These are phyloP conservation scores for Parnassius apollo DNA, from an alignment of 2,888 invertebrate genomes.

Conservation along the genomic window DNA sequence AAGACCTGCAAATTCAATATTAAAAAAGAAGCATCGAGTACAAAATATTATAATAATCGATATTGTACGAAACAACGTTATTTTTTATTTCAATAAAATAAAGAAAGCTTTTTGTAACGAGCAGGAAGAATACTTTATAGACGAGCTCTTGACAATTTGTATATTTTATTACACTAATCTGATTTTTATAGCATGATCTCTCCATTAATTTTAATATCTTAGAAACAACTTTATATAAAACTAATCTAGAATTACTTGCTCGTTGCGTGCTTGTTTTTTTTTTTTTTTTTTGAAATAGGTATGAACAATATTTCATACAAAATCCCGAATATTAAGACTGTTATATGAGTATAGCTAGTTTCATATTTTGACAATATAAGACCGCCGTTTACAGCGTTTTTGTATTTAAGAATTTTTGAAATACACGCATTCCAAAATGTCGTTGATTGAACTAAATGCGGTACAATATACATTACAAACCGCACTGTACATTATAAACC, in stretches of 20 bases:
- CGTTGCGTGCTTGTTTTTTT: slow-evolving; percentile 15
- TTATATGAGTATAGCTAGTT: slow-evolving; percentile 5
- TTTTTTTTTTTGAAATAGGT: slow-evolving; percentile 10
- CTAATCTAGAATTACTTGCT: slow-evolving; percentile 22
- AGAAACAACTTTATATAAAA: slow-evolving; percentile 24
- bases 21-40: slow-evolving; percentile 7
- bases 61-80: slow-evolving; percentile 15
- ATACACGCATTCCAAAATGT: too few species aligned
- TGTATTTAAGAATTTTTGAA: too few species aligned
- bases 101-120: slow-evolving; percentile 8
- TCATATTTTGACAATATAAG: not conserved
- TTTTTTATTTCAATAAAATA: slow-evolving; percentile 12
- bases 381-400: too few species aligned
- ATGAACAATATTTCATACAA: slow-evolving; percentile 18
- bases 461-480: not conserved
- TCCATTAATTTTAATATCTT: slow-evolving; percentile 20
- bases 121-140: slow-evolving; percentile 16
- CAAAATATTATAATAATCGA: not conserved
- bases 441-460: not conserved
- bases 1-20: slow-evolving; percentile 9
- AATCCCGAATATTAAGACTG: slow-evolving; percentile 6
- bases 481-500: not conserved
- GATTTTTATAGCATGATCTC: slow-evolving; percentile 28
- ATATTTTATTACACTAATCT: slow-evolving; percentile 21
- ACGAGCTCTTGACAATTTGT: slow-evolving; percentile 14